Evolutionary conservation across 2,113 vertebrate species (phyloP).

Genomic region (Mellivora capensis): DNA sequence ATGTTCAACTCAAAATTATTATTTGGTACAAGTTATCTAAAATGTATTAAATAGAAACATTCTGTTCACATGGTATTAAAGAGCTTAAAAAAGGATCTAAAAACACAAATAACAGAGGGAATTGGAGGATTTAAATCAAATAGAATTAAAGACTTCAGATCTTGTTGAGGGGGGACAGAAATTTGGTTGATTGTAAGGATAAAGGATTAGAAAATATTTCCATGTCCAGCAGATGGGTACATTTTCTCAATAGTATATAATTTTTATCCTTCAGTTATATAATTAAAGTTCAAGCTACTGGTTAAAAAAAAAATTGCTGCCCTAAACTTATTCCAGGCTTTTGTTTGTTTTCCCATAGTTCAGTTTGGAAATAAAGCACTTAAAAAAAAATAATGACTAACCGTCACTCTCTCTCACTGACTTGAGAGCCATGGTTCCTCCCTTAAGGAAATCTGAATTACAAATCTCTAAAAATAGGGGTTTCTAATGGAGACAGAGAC

Average conservation of each 20-base stretch:
- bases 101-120: background rate
- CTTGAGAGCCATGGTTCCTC: background rate
- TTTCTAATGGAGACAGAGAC: slow-evolving; percentile 27
- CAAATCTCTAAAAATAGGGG: slow-evolving; percentile 24
- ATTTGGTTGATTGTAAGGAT: background rate
- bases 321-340: background rate
- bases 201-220: background rate
- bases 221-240: background rate
- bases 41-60: slow-evolving; percentile 12
- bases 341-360: background rate
- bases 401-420: background rate
- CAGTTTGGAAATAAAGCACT: slow-evolving; percentile 26
- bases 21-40: slow-evolving; percentile 13
- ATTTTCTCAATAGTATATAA: background rate
- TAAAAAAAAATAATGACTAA: background rate
- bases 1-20: slow-evolving; percentile 10
- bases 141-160: background rate
- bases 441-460: slow-evolving; percentile 15
- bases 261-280: background rate
- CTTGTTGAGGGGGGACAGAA: background rate
- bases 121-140: background rate
- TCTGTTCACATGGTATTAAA: background rate
- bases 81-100: background rate
- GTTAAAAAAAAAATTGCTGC: background rate
- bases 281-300: slow-evolving; percentile 52